Evolutionary conservation across 2,888 invertebrate species (phyloP).

Genomic region (Rhynchonema sp.): DNA sequence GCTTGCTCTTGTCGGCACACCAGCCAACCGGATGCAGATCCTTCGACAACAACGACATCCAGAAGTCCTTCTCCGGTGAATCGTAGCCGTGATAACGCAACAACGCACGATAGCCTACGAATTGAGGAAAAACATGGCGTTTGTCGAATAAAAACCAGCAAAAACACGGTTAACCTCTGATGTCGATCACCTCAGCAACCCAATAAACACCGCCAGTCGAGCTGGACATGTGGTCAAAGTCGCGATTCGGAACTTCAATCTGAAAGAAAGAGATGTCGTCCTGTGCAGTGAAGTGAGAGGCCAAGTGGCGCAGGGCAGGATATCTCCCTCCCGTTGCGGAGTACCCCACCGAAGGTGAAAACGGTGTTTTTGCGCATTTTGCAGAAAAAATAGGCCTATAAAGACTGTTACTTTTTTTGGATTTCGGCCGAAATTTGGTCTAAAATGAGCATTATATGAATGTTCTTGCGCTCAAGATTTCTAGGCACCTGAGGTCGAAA

Average conservation of each 20-base stretch:
- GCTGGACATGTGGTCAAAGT: background rate
- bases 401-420: too few species aligned
- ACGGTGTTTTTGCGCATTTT: too few species aligned
- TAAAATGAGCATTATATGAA: too few species aligned
- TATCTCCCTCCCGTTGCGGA: too few species aligned
- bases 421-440: too few species aligned
- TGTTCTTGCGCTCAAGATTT: too few species aligned
- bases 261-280: too few species aligned
- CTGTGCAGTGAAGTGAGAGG: too few species aligned
- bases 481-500: too few species aligned
- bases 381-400: too few species aligned
- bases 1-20: constrained; percentile 87
- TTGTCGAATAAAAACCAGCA: background rate
- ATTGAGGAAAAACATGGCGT: background rate
- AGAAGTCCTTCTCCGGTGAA: constrained; percentile 80
- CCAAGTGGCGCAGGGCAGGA: too few species aligned
- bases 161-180: background rate
- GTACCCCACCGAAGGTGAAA: too few species aligned
- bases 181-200: background rate
- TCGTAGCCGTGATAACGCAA: constrained; percentile 70
- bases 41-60: constrained; percentile 79
- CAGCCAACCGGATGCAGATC: constrained; percentile 93
- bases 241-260: background rate
- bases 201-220: background rate
- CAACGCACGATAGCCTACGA: constrained; percentile 38